Conservation (phyloP, 2,888 invertebrate species). For the Athripsodes cinereus region DNA sequence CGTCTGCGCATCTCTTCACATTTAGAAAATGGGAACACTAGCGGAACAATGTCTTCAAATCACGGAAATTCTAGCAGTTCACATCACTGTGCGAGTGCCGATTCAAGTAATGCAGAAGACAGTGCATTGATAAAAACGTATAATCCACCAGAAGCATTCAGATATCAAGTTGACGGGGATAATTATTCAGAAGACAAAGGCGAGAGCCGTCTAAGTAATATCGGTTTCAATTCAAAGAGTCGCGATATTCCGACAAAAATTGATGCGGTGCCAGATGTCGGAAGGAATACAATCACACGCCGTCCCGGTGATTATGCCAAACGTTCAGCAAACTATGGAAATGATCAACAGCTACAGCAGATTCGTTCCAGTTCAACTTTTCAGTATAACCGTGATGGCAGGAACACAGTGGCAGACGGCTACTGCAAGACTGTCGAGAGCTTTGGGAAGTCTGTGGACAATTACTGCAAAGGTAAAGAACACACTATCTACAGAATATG, state of each 20-base stretch:
- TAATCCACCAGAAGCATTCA: conserved; percentile 1
- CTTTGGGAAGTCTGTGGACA: background rate
- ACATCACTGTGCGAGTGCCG: background rate
- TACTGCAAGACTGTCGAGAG: background rate
- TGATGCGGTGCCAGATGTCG: background rate
- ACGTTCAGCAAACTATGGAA: background rate
- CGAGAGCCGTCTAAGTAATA: background rate
- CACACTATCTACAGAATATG: too few relatives aligned
- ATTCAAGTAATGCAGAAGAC: background rate
- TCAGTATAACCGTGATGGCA: background rate
- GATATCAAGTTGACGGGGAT: background rate
- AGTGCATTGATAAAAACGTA: background rate
- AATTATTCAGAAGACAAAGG: background rate
- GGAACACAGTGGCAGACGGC: background rate
- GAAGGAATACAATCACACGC: background rate
- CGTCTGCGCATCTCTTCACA: conserved; percentile 53
- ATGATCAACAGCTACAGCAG: background rate
- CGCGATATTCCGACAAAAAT: background rate
- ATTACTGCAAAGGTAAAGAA: background rate
- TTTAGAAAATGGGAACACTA: background rate
- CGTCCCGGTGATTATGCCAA: background rate
- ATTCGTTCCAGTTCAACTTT: background rate
- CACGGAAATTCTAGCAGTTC: background rate
- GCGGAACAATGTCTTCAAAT: background rate
- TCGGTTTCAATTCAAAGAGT: background rate